A percentile compares a stretch with the other conserved stretches of the same genome.
Conservation (phyloP, 2,113 vertebrate species). For the Phrynocephalus versicolor region DNA sequence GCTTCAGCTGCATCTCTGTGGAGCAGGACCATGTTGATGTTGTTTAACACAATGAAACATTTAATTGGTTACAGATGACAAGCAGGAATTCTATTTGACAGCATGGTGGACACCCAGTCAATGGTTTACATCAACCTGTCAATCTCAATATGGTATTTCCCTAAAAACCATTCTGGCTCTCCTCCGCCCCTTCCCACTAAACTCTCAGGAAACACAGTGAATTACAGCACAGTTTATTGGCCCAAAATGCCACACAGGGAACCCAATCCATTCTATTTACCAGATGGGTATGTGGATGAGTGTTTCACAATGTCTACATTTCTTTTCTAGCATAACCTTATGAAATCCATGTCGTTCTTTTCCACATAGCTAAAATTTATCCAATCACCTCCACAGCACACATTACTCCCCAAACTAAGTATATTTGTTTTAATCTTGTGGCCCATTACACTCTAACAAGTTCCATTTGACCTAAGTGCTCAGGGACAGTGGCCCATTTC, state of each 20-base stretch:
- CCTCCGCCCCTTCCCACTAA: slow-evolving; percentile 41
- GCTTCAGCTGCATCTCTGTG: slow-evolving; percentile 38
- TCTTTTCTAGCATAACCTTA: slow-evolving; percentile 8
- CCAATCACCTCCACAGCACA: background rate
- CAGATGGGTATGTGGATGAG: slow-evolving; percentile 60
- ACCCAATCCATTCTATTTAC: slow-evolving; percentile 65
- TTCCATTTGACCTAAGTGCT: no score
- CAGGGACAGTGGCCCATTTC: no score
- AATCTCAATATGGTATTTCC: slow-evolving; percentile 73
- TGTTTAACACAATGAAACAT: slow-evolving; percentile 64
- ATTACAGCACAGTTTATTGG: slow-evolving; percentile 78
- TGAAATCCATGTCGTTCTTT: slow-evolving; percentile 27
- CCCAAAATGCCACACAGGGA: slow-evolving; percentile 73
- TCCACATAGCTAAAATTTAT: background rate
- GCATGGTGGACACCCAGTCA: slow-evolving; percentile 62
- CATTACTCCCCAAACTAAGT: slow-evolving; percentile 34
- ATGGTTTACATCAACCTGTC: slow-evolving; percentile 85
- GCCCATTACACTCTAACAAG: background rate
- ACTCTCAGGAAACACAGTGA: slow-evolving; percentile 74
- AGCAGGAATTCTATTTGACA: slow-evolving; percentile 64
- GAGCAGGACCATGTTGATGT: slow-evolving; percentile 58
- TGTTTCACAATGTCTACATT: slow-evolving; percentile 50
- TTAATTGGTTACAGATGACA: slow-evolving; percentile 76
- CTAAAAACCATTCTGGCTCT: slow-evolving; percentile 37
- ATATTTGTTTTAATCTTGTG: slow-evolving; percentile 9